Conservation (phyloP, 2,113 vertebrate genomes). For the Alaudala cheleensis region DNA sequence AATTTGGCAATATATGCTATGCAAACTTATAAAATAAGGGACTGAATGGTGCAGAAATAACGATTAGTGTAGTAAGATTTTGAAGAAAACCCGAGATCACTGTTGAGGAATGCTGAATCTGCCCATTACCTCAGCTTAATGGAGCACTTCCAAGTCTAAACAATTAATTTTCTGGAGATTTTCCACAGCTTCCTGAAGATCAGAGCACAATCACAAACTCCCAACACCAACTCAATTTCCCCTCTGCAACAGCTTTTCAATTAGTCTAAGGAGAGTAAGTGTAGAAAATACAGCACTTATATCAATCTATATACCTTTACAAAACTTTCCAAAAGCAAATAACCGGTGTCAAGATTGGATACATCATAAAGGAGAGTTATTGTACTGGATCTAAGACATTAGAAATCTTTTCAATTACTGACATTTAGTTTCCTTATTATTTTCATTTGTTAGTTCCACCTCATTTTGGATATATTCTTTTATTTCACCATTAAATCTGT, state of each 20-base stretch:
- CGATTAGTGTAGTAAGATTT: background rate
- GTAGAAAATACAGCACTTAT: background rate
- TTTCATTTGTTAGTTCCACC: constrained; percentile 32
- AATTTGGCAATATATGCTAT: background rate
- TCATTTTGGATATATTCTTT: background rate
- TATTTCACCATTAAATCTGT: background rate
- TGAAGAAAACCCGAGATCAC: background rate
- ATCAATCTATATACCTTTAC: background rate
- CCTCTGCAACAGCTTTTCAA: background rate
- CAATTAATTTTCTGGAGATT: constrained; percentile 20
- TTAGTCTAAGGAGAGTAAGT: background rate
- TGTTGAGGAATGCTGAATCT: background rate
- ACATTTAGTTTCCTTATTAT: background rate
- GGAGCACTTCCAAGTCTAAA: constrained; percentile 18
- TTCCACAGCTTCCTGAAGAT: background rate
- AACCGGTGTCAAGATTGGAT: background rate
- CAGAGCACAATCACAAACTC: background rate
- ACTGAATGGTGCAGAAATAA: background rate
- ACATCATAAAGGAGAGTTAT: background rate
- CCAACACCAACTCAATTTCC: background rate
- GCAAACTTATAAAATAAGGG: background rate
- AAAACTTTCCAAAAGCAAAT: background rate
- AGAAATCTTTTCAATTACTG: background rate
- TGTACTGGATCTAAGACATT: background rate
- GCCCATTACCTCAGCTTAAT: background rate